Conservation (phyloP, 2,797 vertebrate genomes). For the Sus cebifrons region DNA sequence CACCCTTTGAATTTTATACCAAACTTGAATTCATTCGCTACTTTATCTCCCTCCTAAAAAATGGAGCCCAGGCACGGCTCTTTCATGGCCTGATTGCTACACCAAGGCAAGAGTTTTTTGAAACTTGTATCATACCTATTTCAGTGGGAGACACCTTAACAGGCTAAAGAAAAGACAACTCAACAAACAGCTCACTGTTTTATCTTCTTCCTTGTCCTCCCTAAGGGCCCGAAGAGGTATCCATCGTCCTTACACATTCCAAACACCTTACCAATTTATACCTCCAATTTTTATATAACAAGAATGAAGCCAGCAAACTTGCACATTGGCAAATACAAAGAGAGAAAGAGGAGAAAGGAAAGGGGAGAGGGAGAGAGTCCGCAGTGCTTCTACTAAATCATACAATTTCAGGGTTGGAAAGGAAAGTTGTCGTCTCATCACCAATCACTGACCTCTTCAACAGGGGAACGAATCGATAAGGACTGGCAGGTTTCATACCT, state of each 20-base stretch:
- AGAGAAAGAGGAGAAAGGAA: too few relatives aligned
- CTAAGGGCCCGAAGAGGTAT: neutral
- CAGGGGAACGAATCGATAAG: neutral
- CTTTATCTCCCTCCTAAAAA: neutral
- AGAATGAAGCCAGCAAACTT: neutral
- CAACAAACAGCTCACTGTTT: neutral
- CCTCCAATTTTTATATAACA: neutral
- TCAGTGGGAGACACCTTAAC: neutral
- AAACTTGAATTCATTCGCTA: neutral
- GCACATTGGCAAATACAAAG: neutral
- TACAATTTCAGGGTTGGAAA: neutral
- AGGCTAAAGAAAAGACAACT: neutral
- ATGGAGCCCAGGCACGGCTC: neutral
- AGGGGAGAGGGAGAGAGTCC: too few relatives aligned
- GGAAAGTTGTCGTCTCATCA: neutral
- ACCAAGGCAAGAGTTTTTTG: neutral
- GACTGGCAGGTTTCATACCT: neutral
- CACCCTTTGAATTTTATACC: neutral
- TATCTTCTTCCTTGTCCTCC: neutral
- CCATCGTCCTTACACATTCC: neutral
- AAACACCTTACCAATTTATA: neutral
- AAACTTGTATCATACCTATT: neutral
- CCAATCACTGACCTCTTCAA: neutral
- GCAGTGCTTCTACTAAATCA: neutral
- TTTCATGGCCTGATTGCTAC: neutral